Base-by-base conservation (phyloP, 2,113 vertebrate species). In the Turnix velox region DNA sequence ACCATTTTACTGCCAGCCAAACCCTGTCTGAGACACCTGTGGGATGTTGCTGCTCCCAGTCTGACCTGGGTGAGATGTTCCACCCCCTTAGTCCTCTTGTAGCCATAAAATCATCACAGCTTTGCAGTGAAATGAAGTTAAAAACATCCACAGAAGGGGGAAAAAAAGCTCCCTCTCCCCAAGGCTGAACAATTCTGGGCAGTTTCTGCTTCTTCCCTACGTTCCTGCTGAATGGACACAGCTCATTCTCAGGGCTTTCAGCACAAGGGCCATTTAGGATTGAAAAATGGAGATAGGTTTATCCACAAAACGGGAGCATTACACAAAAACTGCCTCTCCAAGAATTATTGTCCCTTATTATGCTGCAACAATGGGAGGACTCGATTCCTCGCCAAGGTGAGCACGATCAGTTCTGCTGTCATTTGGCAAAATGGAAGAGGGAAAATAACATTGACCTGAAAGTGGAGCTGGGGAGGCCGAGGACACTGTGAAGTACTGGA, bases 21-120 rank as follows among this genome's bases (percentile, higher is more conserved):
- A 92, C 93, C 95, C 96, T 90, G 55, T 46, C 42, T 66, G 92
- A 92, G 95, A 89, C 93, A 94, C 94, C 96, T 94, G 94, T 94
- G 92, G 71, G 96, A 61, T 39, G 66, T 59, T 55, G 2, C 39
- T 6, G 10, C 4, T 31, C 77, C 52, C 75, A 30, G 78, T 45
- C 31, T 23, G 9, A 82, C 59, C 22, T 10, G 0, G 24, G 28
- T 3, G 1, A 66, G 10, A 18, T 14, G 52, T 54, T 68, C 74
- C 4, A 0, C 5, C 6, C 33, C 33, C 45, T 73, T 7, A 30
- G 12, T 58, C 39, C 31, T 8, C 46, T 49, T n/a, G 23, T 3
- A 61, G 33, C 14, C 72, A 48, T n/a, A 13, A 76, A 51, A 74
- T 30, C 40, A 33, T 46, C 0, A 0, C 51, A 54, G 23, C 30